Conservation (phyloP, 2,888 invertebrate species). For the Deroplatys truncata region DNA sequence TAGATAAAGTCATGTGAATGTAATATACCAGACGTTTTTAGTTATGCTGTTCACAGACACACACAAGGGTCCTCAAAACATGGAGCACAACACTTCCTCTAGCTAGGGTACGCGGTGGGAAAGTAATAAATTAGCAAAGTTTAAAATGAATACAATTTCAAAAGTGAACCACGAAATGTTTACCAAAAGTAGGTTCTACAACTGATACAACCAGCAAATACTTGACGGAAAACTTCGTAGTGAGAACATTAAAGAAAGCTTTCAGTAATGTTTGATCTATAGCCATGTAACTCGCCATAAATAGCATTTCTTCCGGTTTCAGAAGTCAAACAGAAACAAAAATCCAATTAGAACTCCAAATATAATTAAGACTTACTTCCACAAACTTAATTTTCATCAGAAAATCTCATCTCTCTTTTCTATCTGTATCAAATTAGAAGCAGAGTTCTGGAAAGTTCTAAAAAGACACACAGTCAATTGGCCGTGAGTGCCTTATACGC, state of each 20-base stretch:
- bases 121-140: too few relatives aligned
- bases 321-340: background rate
- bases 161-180: background rate
- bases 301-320: background rate
- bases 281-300: background rate
- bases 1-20: too few relatives aligned
- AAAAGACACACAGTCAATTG: background rate
- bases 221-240: background rate
- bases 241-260: background rate
- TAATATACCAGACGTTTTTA: too few relatives aligned
- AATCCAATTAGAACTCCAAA: background rate
- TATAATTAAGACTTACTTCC: background rate
- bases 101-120: too few relatives aligned
- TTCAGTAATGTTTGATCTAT: background rate
- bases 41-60: too few relatives aligned
- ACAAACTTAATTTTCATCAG: background rate
- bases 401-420: background rate
- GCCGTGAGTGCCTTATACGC: background rate
- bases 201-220: background rate
- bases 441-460: background rate
- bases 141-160: too few relatives aligned
- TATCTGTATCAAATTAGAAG: background rate
- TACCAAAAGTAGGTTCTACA: background rate
- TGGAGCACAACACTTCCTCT: too few relatives aligned
- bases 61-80: too few relatives aligned